Base-by-base conservation (phyloP, 2,797 vertebrate genomes). In the Notolabrus celidotus region DNA sequence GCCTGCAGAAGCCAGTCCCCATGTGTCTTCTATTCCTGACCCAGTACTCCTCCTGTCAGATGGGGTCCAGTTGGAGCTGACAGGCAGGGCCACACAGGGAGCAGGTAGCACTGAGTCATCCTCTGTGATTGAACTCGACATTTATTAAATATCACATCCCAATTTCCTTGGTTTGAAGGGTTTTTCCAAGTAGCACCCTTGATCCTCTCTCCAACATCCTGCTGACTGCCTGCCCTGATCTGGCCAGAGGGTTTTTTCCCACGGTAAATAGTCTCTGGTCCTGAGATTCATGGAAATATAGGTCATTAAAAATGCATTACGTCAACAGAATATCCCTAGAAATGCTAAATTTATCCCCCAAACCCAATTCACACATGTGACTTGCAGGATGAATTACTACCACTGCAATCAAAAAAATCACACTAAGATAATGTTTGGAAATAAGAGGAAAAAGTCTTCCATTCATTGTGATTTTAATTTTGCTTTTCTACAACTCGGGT, bases 21-120 rank as follows among this genome's bases (percentile, higher is more conserved):
- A 0, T 1, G 0, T 45, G 46, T 76, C 60, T 50, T 6, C 27
- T 65, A 12, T 50, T 42, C 41, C 66, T 56, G 59, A 78, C 60
- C 49, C 65, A 61, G 45, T 71, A 27, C 33, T 46, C 25, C 17
- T 63, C 62, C 47, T 39, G 56, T 63, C 49, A 67, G 55, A 50
- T 20, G 1, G 43, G 20, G 54, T 60, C 60, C 47, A 47, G 56
- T 80, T 83, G 60, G 46, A 80, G 50, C 38, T 63, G 70, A 58
- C 51, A 43, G 64, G 38, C 53, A 64, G 52, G 56, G 22, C 59
- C 23, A 14, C 1, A 6, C 15, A 65, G 42, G 56, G 46, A 79
- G 41, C 66, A 52, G 65, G 55, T 56, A 66, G 71, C 65, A 62
- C 69, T 72, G 65, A 79, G 64, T 83, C 70, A 56, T 71, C 71